A percentile compares a stretch with the other conserved stretches of the same genome.
Evolutionary conservation across 2,888 invertebrate species (phyloP).

Genomic region (Drosophila mimetica): DNA sequence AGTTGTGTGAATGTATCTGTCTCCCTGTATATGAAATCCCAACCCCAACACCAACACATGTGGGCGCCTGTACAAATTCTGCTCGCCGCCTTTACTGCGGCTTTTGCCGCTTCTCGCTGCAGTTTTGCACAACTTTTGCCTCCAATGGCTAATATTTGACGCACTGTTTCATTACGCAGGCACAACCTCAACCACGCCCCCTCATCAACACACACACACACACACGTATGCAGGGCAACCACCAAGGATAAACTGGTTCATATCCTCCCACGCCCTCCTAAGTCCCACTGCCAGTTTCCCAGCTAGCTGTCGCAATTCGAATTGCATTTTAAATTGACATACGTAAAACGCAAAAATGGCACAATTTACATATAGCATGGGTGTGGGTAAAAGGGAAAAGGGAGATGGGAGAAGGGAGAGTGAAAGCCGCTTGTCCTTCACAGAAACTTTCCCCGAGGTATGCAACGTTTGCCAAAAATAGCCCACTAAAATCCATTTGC

Average conservation of each 20-base stretch:
- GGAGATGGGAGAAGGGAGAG: no score
- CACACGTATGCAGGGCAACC: neutral
- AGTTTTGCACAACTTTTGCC: constrained; percentile 33
- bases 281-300: constrained; percentile 21
- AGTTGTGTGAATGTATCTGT: neutral
- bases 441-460: constrained; percentile 41
- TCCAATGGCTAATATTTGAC: constrained; percentile 36
- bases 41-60: neutral
- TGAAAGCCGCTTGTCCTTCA: constrained; percentile 27
- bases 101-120: constrained; percentile 18
- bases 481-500: constrained; percentile 60
- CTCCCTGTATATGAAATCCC: neutral
- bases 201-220: constrained; percentile 9
- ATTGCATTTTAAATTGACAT: constrained; percentile 72
- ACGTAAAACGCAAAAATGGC: constrained; percentile 43
- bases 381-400: neutral
- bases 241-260: constrained; percentile 33
- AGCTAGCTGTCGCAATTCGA: constrained; percentile 56
- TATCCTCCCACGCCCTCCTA: constrained; percentile 12
- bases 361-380: constrained; percentile 16
- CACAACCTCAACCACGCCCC: constrained; percentile 8
- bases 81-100: constrained; percentile 24
- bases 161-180: constrained; percentile 40
- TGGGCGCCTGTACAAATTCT: constrained; percentile 17
- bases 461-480: constrained; percentile 56